Evolutionary conservation across 1,140 invertebrate genomes (phyloP).

Genomic region (Drosophila kurseongensis): DNA sequence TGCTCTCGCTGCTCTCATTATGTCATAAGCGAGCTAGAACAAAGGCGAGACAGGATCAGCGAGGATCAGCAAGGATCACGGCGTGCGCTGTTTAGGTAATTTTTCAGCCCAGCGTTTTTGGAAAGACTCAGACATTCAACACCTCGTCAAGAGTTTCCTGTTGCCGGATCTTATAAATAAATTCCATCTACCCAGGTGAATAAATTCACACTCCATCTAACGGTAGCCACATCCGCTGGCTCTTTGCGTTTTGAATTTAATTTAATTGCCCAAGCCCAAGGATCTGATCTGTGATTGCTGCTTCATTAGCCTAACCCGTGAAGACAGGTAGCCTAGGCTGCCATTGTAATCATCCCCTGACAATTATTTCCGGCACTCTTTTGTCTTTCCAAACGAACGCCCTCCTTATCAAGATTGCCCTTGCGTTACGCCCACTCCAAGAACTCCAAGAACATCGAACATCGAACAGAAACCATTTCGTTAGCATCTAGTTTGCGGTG

Average conservation of each 20-base stretch:
- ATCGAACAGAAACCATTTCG: constrained; percentile 55
- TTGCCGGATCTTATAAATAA: constrained; percentile 54
- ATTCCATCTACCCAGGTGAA: constrained; percentile 56
- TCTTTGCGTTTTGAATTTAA: constrained; percentile 11
- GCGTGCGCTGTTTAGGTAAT: constrained; percentile 54
- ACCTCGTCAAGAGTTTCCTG: constrained; percentile 58
- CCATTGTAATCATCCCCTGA: constrained; percentile 42
- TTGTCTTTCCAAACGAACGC: constrained; percentile 43
- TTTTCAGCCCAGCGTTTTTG: constrained; percentile 22
- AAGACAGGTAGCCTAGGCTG: constrained; percentile 67
- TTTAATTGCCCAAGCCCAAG: constrained; percentile 48
- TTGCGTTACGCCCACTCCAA: constrained; percentile 56
- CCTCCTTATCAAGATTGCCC: constrained; percentile 67
- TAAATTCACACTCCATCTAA: constrained; percentile 74
- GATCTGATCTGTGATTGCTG: constrained; percentile 12
- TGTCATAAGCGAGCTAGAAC: constrained; percentile 68
- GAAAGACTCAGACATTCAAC: constrained; percentile 46
- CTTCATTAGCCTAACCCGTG: constrained; percentile 58
- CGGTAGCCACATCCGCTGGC: constrained; percentile 67
- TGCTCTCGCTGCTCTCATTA: constrained; percentile 65
- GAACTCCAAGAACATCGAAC: constrained; percentile 2
- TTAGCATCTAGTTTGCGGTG: constrained; percentile 75
- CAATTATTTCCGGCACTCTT: constrained; percentile 74
- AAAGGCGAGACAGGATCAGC: constrained; percentile 33
- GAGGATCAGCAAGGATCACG: constrained; percentile 30